These are phyloP conservation scores for Harlomillsia oculata DNA, from an alignment of 1,140 invertebrate genomes.

Conservation along the genomic window DNA sequence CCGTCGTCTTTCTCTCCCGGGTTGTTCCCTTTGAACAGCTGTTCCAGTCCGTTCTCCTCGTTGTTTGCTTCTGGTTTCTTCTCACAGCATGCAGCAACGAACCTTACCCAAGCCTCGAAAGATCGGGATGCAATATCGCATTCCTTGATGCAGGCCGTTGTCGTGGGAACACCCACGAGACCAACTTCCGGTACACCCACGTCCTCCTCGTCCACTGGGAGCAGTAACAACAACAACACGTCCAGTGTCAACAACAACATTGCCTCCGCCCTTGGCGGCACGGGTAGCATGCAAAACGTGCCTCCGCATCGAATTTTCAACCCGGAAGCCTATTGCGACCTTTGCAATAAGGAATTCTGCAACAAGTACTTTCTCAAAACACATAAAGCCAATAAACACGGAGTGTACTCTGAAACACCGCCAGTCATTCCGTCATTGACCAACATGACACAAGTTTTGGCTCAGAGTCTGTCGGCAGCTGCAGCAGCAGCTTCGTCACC, in stretches of 20 bases:
- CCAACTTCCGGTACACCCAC: slow-evolving; percentile 25
- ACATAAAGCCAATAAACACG: slow-evolving; percentile 90
- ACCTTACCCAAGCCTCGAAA: not conserved
- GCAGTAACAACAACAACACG: not conserved
- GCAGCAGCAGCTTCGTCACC: not conserved
- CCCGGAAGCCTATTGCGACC: slow-evolving; percentile 73
- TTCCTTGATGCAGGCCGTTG: too few species aligned
- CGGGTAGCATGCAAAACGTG: slow-evolving; percentile 20
- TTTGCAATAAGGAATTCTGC: slow-evolving; percentile 98
- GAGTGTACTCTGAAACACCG: slow-evolving; percentile 69
- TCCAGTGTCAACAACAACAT: not conserved
- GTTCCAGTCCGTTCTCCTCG: slow-evolving; percentile 19
- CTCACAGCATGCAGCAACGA: slow-evolving; percentile 2
- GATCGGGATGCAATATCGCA: too few species aligned
- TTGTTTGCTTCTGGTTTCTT: slow-evolving; percentile 12
- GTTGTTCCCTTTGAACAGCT: slow-evolving; percentile 22
- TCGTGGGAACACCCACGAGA: slow-evolving; percentile 7
- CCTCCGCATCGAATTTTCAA: slow-evolving; percentile 77
- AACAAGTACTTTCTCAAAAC: slow-evolving; percentile 99
- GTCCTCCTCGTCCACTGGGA: slow-evolving; percentile 25
- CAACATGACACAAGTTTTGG: not conserved
- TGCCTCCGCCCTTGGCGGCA: slow-evolving; percentile 3
- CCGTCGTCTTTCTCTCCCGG: slow-evolving; percentile 33
- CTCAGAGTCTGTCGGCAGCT: too few species aligned
- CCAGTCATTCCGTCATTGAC: not conserved